These are phyloP conservation scores for Protonibea diacanthus DNA, from an alignment of 2,797 vertebrate genomes.

Conservation along the genomic window DNA sequence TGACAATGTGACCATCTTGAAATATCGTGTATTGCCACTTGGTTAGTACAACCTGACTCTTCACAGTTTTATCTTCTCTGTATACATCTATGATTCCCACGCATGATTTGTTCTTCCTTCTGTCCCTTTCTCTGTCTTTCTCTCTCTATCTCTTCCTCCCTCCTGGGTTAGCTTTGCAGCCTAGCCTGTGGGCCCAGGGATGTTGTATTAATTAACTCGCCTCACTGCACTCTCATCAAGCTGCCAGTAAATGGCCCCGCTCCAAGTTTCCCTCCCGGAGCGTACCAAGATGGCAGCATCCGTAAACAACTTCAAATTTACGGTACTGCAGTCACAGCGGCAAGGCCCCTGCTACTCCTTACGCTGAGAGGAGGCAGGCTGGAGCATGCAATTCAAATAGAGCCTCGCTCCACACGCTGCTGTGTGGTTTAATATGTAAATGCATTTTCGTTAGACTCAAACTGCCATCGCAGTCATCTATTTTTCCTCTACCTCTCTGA, in stretches of 20 bases:
- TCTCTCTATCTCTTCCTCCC: constrained; percentile 54
- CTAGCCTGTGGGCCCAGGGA: constrained; percentile 74
- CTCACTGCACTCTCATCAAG: constrained; percentile 84
- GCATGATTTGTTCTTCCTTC: constrained; percentile 54
- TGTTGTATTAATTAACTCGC: constrained; percentile 85
- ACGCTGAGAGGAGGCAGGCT: constrained; percentile 43
- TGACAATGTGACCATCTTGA: background rate
- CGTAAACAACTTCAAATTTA: constrained; percentile 81
- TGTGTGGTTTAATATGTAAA: constrained; percentile 71
- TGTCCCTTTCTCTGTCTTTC: constrained; percentile 40
- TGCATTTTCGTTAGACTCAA: constrained; percentile 53
- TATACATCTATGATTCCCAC: constrained; percentile 33
- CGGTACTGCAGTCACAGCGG: constrained; percentile 68
- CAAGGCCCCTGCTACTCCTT: constrained; percentile 56
- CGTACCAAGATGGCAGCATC: constrained; percentile 78
- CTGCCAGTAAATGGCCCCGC: constrained; percentile 80
- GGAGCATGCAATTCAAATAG: constrained; percentile 52
- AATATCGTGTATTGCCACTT: background rate
- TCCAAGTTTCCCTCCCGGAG: constrained; percentile 79
- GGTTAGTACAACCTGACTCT: constrained; percentile 29
- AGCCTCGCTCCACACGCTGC: constrained; percentile 36
- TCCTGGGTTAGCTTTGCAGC: constrained; percentile 70
- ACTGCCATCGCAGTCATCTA: constrained; percentile 51
- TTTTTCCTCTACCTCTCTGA: constrained; percentile 52
- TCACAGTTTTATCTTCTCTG: constrained; percentile 13